phyloP scores from a whole-genome alignment of 2,797 vertebrate species.

The Myripristis murdjan region DNA sequence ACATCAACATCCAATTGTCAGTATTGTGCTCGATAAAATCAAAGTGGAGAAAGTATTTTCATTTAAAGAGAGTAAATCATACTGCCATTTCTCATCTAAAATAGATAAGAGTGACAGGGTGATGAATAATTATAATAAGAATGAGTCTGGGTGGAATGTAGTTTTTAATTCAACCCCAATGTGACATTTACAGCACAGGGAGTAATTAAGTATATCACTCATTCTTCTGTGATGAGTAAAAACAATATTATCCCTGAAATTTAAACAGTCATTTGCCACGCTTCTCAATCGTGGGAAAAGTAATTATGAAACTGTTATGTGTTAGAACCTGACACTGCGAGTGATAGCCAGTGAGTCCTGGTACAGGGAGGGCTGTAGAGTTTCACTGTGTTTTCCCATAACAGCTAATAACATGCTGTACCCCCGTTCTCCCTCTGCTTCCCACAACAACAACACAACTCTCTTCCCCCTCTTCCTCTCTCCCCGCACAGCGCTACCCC shows the following conservation, averaged over 20 bases:
- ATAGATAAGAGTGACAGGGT: conserved; percentile 3
- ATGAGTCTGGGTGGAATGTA: conserved; percentile 5
- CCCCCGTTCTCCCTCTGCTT: conserved; percentile 35
- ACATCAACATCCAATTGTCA: not conserved
- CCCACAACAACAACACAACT: conserved; percentile 43
- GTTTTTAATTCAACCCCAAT: conserved; percentile 1
- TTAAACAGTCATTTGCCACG: conserved; percentile 34
- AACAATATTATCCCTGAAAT: conserved; percentile 20
- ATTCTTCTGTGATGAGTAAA: conserved; percentile 15
- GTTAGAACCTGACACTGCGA: conserved; percentile 34
- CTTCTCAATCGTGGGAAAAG: conserved; percentile 41
- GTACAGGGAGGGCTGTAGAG: conserved; percentile 21
- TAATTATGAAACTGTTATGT: conserved; percentile 16
- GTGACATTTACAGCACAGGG: conserved; percentile 4
- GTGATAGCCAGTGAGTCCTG: conserved; percentile 24
- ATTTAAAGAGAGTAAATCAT: not conserved
- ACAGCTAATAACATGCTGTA: conserved; percentile 27
- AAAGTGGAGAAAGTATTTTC: not conserved
- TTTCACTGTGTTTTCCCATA: conserved; percentile 49
- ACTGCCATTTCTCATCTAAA: conserved; percentile 17
- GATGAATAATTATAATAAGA: conserved; percentile 23
- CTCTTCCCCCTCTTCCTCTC: conserved; percentile 40
- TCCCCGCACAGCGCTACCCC: conserved; percentile 64
- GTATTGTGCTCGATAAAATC: conserved; percentile 29
- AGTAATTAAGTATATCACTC: conserved; percentile 19